phyloP scores from a whole-genome alignment of 2,113 vertebrate species.

The Pelobates fuscus region DNA sequence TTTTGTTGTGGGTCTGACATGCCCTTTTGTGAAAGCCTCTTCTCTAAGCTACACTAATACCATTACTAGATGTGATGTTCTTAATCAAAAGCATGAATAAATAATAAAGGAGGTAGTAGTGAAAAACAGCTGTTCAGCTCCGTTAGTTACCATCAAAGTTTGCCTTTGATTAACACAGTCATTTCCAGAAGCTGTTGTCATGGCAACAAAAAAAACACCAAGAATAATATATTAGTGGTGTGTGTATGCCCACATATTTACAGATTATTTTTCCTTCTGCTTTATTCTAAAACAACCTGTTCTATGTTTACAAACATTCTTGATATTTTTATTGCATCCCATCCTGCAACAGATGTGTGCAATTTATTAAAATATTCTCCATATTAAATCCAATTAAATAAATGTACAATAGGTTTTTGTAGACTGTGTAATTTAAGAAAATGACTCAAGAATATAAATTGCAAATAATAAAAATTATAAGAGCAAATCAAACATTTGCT shows the following conservation, averaged over 20 bases:
- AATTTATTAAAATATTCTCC: too few relatives aligned
- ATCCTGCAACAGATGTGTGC: too few relatives aligned
- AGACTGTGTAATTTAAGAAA: too few relatives aligned
- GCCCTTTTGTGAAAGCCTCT: not conserved
- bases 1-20: not conserved
- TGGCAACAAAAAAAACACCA: slow-evolving; percentile 11
- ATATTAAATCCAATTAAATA: too few relatives aligned
- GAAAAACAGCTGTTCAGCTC: slow-evolving; percentile 30
- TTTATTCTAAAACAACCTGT: slow-evolving; percentile 9
- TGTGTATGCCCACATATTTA: slow-evolving; percentile 17
- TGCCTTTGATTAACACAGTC: slow-evolving; percentile 23
- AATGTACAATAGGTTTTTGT: too few relatives aligned
- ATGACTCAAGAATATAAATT: too few relatives aligned
- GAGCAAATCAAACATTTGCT: too few relatives aligned
- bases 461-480: too few relatives aligned
- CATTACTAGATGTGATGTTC: slow-evolving; percentile 13
- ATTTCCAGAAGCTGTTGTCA: slow-evolving; percentile 19
- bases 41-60: slow-evolving; percentile 12
- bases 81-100: slow-evolving; percentile 24
- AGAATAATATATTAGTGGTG: not conserved
- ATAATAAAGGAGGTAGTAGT: slow-evolving; percentile 16
- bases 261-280: not conserved
- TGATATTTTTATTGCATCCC: not conserved
- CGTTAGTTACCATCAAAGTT: slow-evolving; percentile 29
- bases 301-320: slow-evolving; percentile 6